phyloP scores from a whole-genome alignment of 2,113 vertebrate genomes.

The Colius striatus region DNA sequence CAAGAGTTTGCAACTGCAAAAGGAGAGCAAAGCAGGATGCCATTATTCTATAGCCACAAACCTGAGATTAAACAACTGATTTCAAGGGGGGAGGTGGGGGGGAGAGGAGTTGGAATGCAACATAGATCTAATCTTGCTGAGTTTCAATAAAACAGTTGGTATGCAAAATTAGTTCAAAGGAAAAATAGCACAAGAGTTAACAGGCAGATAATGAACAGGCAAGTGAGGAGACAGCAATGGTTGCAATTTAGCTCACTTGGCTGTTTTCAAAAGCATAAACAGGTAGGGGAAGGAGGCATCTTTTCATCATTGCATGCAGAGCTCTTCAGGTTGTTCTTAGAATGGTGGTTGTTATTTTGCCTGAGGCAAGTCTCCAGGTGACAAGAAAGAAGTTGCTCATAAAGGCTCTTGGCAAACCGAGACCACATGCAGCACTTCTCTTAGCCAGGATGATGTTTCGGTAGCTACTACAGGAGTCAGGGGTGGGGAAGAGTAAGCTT shows the following conservation, averaged over 20 bases:
- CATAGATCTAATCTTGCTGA: neutral
- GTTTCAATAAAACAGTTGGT: neutral
- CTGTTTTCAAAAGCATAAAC: neutral
- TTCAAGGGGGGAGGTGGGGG: rapidly evolving
- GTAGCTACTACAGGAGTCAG: neutral
- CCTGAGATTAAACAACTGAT: neutral
- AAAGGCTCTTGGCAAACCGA: neutral
- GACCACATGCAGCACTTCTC: neutral
- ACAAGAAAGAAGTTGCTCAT: neutral
- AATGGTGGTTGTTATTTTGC: neutral
- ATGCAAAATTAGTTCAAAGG: neutral
- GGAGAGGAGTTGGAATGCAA: neutral
- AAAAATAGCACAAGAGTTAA: neutral
- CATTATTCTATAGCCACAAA: neutral
- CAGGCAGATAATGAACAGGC: neutral
- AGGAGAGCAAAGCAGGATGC: neutral
- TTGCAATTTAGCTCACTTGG: neutral
- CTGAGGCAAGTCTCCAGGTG: neutral
- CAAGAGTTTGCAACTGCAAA: neutral
- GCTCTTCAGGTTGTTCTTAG: neutral
- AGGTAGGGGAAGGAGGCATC: neutral
- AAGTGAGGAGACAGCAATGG: neutral
- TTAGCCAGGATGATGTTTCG: neutral
- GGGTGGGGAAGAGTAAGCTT: neutral
- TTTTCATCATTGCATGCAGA: neutral